These are phyloP conservation scores for Lypha dubia DNA, from an alignment of 2,888 invertebrate genomes.

Conservation along the genomic window DNA sequence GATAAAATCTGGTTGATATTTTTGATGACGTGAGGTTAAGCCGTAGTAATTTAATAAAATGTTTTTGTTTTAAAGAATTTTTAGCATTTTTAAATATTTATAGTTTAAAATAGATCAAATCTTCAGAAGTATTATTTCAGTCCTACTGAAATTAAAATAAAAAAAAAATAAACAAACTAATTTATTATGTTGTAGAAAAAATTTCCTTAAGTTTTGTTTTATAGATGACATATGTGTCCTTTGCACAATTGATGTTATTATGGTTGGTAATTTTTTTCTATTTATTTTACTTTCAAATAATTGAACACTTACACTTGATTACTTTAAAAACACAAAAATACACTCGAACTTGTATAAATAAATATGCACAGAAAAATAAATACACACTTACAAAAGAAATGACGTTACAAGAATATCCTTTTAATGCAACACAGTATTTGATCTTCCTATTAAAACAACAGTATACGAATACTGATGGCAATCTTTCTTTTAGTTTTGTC, in stretches of 20 bases:
- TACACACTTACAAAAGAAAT: slow-evolving; percentile 3
- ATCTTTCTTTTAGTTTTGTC: slow-evolving; percentile 43
- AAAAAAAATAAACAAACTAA: no score
- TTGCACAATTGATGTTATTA: slow-evolving; percentile 57
- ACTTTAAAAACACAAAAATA: slow-evolving; percentile 36
- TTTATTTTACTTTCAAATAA: slow-evolving; percentile 58
- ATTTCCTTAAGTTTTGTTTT: no score
- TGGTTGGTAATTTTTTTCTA: slow-evolving; percentile 35
- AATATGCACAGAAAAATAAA: neutral
- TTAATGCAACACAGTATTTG: slow-evolving; percentile 49
- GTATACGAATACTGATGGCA: slow-evolving; percentile 50
- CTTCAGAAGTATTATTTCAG: no score
- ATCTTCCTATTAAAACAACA: slow-evolving; percentile 10
- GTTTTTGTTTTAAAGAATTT: neutral
- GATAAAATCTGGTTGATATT: slow-evolving; percentile 58
- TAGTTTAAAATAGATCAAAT: neutral
- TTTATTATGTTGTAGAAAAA: no score
- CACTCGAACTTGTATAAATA: neutral
- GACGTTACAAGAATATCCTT: slow-evolving; percentile 57
- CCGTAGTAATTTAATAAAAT: neutral
- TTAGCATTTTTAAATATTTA: neutral
- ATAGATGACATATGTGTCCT: slow-evolving; percentile 16
- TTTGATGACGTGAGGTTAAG: slow-evolving; percentile 57
- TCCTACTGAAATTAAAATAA: no score
- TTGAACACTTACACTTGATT: slow-evolving; percentile 64